Evolutionary conservation across 2,113 vertebrate species (phyloP).

Genomic region (Dendropsophus ebraccatus): DNA sequence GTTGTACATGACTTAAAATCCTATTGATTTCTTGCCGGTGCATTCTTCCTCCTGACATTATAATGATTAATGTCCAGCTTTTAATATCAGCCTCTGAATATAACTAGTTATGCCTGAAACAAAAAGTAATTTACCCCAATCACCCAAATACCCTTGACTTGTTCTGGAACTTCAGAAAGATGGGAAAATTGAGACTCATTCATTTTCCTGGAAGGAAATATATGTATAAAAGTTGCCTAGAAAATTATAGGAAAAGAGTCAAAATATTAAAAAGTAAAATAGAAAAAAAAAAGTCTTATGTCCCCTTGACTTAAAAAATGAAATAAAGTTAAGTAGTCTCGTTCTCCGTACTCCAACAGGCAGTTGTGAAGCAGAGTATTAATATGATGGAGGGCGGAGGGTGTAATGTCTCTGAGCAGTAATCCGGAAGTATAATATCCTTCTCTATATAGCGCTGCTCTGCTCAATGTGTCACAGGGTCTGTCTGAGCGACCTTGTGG

Average conservation of each 20-base stretch:
- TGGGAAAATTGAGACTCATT: constrained; percentile 36
- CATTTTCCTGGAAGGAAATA: constrained; percentile 10
- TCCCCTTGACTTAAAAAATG: constrained; percentile 6
- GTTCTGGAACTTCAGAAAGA: constrained; percentile 34
- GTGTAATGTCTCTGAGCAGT: constrained; percentile 50
- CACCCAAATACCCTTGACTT: constrained; percentile 44
- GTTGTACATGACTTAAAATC: neutral
- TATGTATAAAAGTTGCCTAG: neutral
- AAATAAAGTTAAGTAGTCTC: constrained; percentile 3
- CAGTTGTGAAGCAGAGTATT: constrained; percentile 46
- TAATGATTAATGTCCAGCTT: neutral
- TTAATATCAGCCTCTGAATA: constrained; percentile 23
- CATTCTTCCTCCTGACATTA: constrained; percentile 4
- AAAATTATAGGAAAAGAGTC: neutral
- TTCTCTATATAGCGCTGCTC: constrained; percentile 45
- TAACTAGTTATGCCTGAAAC: constrained; percentile 22
- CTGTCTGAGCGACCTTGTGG: constrained; percentile 51
- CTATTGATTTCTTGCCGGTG: neutral
- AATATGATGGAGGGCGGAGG: constrained; percentile 52
- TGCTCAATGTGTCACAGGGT: constrained; percentile 50
- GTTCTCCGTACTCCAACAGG: constrained; percentile 39
- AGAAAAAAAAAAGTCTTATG: constrained; percentile 36
- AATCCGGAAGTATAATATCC: constrained; percentile 57
- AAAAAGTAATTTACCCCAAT: constrained; percentile 47
- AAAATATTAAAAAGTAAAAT: constrained; percentile 34